phyloP scores from a whole-genome alignment of 2,113 vertebrate genomes.

The Pterophyllum scalare region DNA sequence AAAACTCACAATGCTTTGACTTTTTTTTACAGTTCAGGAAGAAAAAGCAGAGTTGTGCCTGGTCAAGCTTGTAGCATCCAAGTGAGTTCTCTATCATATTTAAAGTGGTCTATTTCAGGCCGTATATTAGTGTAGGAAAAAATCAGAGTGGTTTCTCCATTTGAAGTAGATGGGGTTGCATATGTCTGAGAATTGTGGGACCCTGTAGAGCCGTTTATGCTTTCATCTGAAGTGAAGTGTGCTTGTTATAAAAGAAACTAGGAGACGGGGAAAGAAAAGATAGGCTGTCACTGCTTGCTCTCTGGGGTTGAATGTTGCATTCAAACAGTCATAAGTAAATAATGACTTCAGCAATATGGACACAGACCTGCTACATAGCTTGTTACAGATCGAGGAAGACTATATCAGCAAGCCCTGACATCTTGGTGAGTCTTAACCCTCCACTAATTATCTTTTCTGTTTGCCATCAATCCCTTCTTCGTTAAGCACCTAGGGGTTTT shows the following conservation, averaged over 20 bases:
- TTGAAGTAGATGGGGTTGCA: background rate
- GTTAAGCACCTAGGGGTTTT: background rate
- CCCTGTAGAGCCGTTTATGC: conserved; percentile 6
- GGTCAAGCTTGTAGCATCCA: conserved; percentile 2
- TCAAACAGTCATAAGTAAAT: conserved; percentile 47
- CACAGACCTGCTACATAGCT: conserved; percentile 6
- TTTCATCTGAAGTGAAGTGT: conserved; percentile 18
- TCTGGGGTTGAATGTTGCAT: conserved; percentile 13
- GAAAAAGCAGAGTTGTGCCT: background rate
- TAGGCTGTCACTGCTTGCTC: background rate
- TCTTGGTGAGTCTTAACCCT: background rate
- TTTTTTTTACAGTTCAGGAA: background rate
- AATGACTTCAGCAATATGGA: conserved; percentile 42
- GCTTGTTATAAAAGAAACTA: conserved; percentile 20
- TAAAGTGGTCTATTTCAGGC: conserved; percentile 44
- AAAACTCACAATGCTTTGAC: background rate
- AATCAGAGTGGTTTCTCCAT: background rate
- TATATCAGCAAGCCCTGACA: conserved; percentile 25
- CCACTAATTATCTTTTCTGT: background rate
- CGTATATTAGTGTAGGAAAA: background rate
- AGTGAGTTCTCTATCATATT: conserved; percentile 1
- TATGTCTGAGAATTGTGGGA: background rate
- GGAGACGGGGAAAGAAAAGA: background rate
- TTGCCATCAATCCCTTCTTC: background rate
- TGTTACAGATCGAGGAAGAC: background rate